Conservation (phyloP, 92 coral and sea anemone genomes). For the Actinostola sp. region DNA sequence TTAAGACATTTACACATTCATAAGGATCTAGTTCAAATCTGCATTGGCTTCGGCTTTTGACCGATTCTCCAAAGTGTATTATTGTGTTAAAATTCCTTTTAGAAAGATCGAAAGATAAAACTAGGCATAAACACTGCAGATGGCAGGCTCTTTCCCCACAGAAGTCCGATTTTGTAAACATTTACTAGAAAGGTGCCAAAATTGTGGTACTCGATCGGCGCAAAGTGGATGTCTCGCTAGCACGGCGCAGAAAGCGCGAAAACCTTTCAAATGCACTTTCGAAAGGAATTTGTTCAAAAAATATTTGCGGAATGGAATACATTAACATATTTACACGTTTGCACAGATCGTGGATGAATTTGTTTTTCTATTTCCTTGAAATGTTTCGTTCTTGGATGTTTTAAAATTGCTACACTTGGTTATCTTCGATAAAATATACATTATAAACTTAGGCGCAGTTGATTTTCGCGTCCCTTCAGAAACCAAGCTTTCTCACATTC, state of each 20-base stretch:
- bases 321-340: conserved; percentile 1
- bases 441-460: too few relatives aligned
- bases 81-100: conserved; percentile 19
- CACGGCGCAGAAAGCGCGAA: not conserved
- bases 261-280: conserved; percentile 8
- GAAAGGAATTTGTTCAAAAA: not conserved
- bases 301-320: conserved; percentile 16
- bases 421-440: too few relatives aligned
- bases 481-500: not conserved
- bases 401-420: not conserved
- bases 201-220: not conserved
- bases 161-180: conserved; percentile 4
- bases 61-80: conserved; percentile 22
- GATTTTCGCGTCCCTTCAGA: too few relatives aligned
- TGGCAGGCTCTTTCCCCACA: not conserved
- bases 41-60: conserved; percentile 15
- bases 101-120: conserved; percentile 19
- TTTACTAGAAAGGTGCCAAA: not conserved
- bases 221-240: conserved; percentile 7
- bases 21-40: conserved; percentile 3
- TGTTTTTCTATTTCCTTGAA: too few relatives aligned
- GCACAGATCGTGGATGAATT: too few relatives aligned
- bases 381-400: not conserved
- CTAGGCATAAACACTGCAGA: conserved; percentile 26
- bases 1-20: conserved; percentile 20